Percentiles rank a stretch among this genome's conserved stretches.
These are phyloP conservation scores for Chironomus riparius DNA, from an alignment of 2,888 invertebrate species.

Conservation along the genomic window DNA sequence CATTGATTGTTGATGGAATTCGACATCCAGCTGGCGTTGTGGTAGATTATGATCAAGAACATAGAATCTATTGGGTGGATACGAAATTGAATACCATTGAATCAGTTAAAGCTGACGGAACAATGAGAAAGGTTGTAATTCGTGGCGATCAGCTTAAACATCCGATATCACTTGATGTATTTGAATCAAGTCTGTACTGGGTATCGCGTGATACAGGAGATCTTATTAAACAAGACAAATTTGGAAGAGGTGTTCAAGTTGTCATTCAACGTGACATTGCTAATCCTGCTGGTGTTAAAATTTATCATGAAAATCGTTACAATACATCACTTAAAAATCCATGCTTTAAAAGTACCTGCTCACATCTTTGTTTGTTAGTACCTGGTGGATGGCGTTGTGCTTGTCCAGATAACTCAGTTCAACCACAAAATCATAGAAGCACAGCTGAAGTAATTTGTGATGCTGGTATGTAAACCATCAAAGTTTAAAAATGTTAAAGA, in stretches of 20 bases:
- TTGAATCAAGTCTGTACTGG: constrained; percentile 90
- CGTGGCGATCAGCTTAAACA: constrained; percentile 66
- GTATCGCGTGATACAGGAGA: constrained; percentile 83
- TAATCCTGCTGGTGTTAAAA: constrained; percentile 78
- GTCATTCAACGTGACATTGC: constrained; percentile 72
- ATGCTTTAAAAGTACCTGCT: constrained; percentile 66
- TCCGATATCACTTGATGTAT: constrained; percentile 83
- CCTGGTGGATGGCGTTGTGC: constrained; percentile 83
- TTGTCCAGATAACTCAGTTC: constrained; percentile 69
- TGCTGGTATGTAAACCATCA: constrained; percentile 48
- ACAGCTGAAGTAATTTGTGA: constrained; percentile 68
- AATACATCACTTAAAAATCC: constrained; percentile 61
- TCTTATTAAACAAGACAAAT: constrained; percentile 86
- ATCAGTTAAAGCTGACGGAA: constrained; percentile 72
- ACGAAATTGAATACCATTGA: constrained; percentile 86
- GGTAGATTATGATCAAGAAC: constrained; percentile 83
- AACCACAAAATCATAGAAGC: constrained; percentile 44
- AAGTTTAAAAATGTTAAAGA: not conserved
- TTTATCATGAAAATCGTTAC: constrained; percentile 76
- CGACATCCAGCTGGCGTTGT: constrained; percentile 82
- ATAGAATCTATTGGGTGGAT: constrained; percentile 92
- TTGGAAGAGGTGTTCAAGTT: constrained; percentile 86
- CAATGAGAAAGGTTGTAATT: constrained; percentile 59
- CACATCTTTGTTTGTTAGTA: constrained; percentile 85
- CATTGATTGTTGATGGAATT: constrained; percentile 71